Base-by-base conservation (phyloP, 1,140 invertebrate genomes). In the Drosophila hydei region DNA sequence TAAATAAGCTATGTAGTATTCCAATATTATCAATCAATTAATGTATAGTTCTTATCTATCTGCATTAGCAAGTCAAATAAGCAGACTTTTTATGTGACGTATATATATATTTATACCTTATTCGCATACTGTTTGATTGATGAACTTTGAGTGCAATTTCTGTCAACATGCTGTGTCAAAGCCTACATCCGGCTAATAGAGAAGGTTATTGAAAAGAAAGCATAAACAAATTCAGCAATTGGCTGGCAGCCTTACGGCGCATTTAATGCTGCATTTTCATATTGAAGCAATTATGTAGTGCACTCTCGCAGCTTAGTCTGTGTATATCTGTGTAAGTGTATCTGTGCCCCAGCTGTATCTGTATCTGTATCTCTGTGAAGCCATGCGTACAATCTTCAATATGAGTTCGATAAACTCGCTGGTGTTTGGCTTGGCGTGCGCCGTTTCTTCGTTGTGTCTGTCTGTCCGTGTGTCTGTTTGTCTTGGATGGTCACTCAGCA, bases 361-460 rank as follows among this genome's bases (percentile, higher is more conserved):
- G 36, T 36, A 33, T 51, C 54, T 72, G 73, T 59, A 61, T 74
- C 58, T 71, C 58, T 70, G 78, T 83, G 84, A 77, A 88, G 84
- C 83, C 83, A 88, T 88, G 83, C 83, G 83, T 88, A 83, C 84
- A 88, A 88, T 88, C 83, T 88, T 88, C 84, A 88, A 88, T 88
- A 87, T 88, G 84, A 88, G 83, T 88, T 88, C 83, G 83, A 88
- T 88, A 88, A 88, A 88, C 83, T 74, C 83, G 65, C 69, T 80
- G 60, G 16, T 77, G 79, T 81, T 85, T 88, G 71, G 81, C 83
- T 87, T 87, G 83, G 81, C 81, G 81, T 87, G 83, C 83, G 83
- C 83, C 79, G 78, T 76, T 67, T 72, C 63, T 62, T 67, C 55
- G 48, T 60, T 60, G 63, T 72, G 67, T 56, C 59, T 59, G 54